Percentiles rank a stretch among this genome's conserved stretches.
Conservation (phyloP, 2,888 invertebrate species). For the Tanypteryx hageni region DNA sequence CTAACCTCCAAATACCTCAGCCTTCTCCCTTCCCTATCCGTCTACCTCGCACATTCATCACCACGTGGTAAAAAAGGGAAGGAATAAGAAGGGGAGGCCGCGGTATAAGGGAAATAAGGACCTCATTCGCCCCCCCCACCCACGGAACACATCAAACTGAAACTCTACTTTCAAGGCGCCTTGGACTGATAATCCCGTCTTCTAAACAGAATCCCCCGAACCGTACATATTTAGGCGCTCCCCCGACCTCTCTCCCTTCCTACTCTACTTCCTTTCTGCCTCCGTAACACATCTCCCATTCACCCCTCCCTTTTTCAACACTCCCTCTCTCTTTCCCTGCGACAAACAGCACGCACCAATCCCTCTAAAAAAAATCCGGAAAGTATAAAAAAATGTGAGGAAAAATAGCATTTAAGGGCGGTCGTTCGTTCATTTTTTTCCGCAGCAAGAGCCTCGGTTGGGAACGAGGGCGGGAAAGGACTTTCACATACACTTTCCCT, state of each 20-base stretch:
- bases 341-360: neutral
- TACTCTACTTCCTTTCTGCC: neutral
- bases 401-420: no score
- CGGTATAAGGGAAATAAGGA: neutral
- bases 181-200: neutral
- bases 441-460: no score
- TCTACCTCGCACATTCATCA: neutral
- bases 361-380: no score
- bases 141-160: neutral
- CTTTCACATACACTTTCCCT: no score
- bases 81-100: neutral
- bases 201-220: no score
- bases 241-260: no score
- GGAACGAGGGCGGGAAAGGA: no score
- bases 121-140: neutral
- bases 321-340: no score
- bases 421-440: no score
- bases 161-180: neutral
- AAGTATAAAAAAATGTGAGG: no score
- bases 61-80: neutral
- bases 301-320: neutral
- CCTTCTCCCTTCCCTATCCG: no score
- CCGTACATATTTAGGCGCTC: no score
- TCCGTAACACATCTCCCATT: neutral
- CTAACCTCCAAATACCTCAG: neutral